Percentiles rank a stretch among this genome's conserved stretches.
These are phyloP conservation scores for Callocephalon fimbriatum DNA, from an alignment of 2,113 vertebrate genomes.

Conservation along the genomic window DNA sequence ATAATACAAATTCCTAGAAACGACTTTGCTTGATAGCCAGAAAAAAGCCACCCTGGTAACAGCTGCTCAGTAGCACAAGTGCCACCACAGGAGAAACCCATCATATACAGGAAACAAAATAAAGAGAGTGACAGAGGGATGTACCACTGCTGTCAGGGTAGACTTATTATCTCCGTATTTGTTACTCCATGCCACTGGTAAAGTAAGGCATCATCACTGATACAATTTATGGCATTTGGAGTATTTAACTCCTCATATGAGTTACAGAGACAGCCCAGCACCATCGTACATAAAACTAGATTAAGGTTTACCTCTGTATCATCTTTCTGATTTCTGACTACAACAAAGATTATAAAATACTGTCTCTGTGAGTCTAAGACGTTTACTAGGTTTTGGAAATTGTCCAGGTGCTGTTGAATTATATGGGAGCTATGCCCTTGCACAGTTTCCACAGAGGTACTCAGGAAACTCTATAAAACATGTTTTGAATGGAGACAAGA, in stretches of 20 bases:
- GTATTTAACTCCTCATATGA: neutral
- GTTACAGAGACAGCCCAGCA: neutral
- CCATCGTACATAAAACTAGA: accelerated
- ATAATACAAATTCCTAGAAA: neutral
- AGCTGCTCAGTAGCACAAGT: neutral
- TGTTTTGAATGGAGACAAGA: neutral
- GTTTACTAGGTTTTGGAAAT: neutral
- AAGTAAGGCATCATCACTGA: neutral
- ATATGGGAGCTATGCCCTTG: neutral
- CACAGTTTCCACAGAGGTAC: neutral
- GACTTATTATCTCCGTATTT: neutral
- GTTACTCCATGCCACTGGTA: neutral
- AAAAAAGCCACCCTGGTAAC: neutral
- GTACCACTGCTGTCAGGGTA: neutral
- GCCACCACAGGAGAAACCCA: neutral
- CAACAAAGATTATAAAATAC: neutral
- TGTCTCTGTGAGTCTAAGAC: neutral
- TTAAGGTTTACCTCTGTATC: neutral
- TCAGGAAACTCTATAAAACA: neutral
- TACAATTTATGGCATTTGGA: neutral
- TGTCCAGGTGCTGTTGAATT: neutral
- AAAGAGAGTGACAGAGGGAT: neutral
- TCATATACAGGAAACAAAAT: neutral
- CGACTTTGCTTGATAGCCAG: neutral
- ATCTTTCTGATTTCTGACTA: neutral